phyloP scores from a whole-genome alignment of 2,888 invertebrate species.

The Scaptomyza tumidula region DNA sequence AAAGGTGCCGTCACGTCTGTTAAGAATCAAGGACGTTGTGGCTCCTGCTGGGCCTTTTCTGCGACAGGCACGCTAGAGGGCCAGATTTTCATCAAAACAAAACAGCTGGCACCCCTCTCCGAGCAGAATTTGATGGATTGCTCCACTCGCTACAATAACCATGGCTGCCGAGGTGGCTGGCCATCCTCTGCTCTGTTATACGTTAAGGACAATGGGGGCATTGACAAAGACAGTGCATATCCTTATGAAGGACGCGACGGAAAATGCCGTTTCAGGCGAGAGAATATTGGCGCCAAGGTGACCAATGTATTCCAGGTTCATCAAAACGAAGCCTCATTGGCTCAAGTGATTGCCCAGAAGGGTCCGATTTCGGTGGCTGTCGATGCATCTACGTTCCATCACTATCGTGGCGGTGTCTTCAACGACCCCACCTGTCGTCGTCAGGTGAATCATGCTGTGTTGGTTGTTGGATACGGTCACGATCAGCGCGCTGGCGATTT shows the following conservation, averaged over 20 bases:
- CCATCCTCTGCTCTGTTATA: slow-evolving; percentile 93
- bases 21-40: slow-evolving; percentile 15
- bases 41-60: slow-evolving; percentile 30
- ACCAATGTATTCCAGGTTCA: slow-evolving; percentile 94
- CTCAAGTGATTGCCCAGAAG: slow-evolving; percentile 91
- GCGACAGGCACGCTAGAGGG: slow-evolving; percentile 13
- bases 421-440: slow-evolving; percentile 92
- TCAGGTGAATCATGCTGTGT: slow-evolving; percentile 94
- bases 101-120: slow-evolving; percentile 9
- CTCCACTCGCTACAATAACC: slow-evolving; percentile 91
- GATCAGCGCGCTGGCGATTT: slow-evolving; percentile 85
- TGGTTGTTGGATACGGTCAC: slow-evolving; percentile 94
- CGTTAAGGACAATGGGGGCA: slow-evolving; percentile 91
- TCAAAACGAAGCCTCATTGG: slow-evolving; percentile 85
- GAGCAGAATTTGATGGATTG: slow-evolving; percentile 33
- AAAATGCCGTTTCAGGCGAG: slow-evolving; percentile 89
- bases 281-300: slow-evolving; percentile 88
- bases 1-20: slow-evolving; percentile 25
- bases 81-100: slow-evolving; percentile 1
- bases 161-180: slow-evolving; percentile 98
- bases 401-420: slow-evolving; percentile 96
- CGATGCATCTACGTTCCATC: slow-evolving; percentile 95
- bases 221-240: slow-evolving; percentile 80
- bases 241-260: slow-evolving; percentile 95
- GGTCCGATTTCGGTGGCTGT: slow-evolving; percentile 96